Evolutionary conservation across 2,797 vertebrate species (phyloP).

Genomic region (Urocyon cinereoargenteus): DNA sequence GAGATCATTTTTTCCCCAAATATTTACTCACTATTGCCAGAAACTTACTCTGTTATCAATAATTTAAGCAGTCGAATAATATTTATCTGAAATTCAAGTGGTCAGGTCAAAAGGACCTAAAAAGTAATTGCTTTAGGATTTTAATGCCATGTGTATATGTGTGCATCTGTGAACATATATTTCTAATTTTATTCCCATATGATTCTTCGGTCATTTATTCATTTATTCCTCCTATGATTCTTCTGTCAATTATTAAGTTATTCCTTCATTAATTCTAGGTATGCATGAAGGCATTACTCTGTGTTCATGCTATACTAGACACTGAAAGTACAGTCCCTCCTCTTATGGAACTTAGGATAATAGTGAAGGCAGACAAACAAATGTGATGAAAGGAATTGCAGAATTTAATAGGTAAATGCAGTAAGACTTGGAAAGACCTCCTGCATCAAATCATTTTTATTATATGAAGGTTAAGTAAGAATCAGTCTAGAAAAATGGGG

Average conservation of each 20-base stretch:
- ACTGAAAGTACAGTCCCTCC: not conserved
- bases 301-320: not conserved
- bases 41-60: not conserved
- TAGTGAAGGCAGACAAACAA: not conserved
- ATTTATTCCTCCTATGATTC: not conserved
- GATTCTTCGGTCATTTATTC: not conserved
- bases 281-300: not conserved
- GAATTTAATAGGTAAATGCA: constrained; percentile 6
- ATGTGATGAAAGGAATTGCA: not conserved
- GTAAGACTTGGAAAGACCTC: not conserved
- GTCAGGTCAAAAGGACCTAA: not conserved
- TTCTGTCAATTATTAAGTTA: too few species aligned
- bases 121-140: constrained; percentile 30
- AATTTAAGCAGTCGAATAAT: not conserved
- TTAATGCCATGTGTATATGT: not conserved
- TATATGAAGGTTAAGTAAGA: constrained; percentile 27
- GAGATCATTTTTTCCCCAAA: constrained; percentile 2
- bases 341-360: not conserved
- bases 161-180: not conserved
- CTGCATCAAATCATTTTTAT: not conserved
- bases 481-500: not conserved
- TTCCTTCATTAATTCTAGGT: not conserved
- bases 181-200: not conserved
- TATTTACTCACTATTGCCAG: not conserved
- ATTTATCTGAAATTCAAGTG: not conserved